Evolutionary conservation across 2,797 vertebrate species (phyloP).

Genomic region (Brachyalestes nurse): DNA sequence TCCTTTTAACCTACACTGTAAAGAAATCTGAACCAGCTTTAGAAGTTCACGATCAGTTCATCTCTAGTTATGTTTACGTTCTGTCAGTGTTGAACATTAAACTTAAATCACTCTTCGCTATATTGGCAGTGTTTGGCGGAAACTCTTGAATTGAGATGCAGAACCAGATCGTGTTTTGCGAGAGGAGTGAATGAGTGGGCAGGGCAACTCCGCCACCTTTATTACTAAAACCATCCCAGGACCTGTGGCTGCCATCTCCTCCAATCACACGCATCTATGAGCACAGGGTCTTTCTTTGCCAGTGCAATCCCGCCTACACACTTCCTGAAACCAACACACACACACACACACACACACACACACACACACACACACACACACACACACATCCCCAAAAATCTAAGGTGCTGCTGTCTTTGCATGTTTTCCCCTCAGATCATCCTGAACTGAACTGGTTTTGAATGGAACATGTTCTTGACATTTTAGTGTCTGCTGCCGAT

Average conservation of each 20-base stretch:
- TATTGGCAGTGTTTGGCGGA: background rate
- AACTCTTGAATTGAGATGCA: background rate
- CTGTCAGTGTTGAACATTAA: no score
- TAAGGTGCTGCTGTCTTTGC: constrained; percentile 46
- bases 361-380: no score
- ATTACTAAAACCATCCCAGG: background rate
- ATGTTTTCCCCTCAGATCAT: constrained; percentile 21
- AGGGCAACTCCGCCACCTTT: constrained; percentile 1
- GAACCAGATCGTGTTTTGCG: background rate
- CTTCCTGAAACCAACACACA: constrained; percentile 42
- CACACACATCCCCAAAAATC: constrained; percentile 11
- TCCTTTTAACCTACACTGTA: no score
- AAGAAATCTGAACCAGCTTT: no score
- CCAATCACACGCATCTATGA: constrained; percentile 56
- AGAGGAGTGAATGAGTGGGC: background rate
- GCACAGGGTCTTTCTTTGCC: constrained; percentile 62
- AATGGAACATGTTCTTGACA: background rate
- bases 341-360: no score
- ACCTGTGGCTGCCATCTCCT: constrained; percentile 35
- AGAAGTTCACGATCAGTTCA: no score
- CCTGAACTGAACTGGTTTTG: background rate
- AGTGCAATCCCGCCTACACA: constrained; percentile 60
- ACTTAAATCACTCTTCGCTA: no score
- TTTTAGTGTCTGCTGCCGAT: background rate
- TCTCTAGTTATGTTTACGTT: no score